These are phyloP conservation scores for Sorex araneus DNA, from an alignment of 2,113 vertebrate species.

Conservation along the genomic window DNA sequence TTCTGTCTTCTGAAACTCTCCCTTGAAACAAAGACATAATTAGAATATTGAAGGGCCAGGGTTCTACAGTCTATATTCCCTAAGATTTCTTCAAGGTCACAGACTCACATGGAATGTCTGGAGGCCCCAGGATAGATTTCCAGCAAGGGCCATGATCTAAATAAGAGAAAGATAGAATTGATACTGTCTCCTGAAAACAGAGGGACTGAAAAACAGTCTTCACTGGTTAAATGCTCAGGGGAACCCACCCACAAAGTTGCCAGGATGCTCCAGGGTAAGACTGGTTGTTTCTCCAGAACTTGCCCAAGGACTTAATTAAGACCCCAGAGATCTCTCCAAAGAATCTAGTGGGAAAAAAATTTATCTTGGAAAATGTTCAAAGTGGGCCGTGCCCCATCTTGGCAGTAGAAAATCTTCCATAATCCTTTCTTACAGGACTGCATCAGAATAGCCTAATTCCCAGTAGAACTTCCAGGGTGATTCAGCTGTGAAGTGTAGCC, in stretches of 20 bases:
- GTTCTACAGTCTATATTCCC: neutral
- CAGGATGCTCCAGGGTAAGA: neutral
- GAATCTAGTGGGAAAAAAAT: neutral
- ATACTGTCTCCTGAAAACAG: neutral
- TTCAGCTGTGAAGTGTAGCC: constrained; percentile 38
- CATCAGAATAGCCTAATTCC: neutral
- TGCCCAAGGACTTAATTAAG: constrained; percentile 49
- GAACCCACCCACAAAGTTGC: neutral
- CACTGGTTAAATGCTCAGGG: neutral
- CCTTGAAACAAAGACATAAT: neutral
- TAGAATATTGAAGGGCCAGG: neutral
- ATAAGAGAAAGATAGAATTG: neutral
- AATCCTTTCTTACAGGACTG: neutral
- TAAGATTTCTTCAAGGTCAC: neutral
- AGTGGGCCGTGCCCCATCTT: neutral
- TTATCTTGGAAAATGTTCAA: constrained; percentile 11
- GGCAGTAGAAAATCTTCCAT: neutral
- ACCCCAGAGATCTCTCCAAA: constrained; percentile 26
- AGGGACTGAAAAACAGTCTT: neutral
- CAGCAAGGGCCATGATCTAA: neutral
- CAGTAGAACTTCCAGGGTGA: neutral
- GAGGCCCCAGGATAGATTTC: neutral
- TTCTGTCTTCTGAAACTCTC: neutral
- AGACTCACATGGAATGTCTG: neutral
- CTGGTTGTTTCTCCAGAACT: neutral